Percentiles rank a stretch among this genome's conserved stretches.
Evolutionary conservation across 2,113 vertebrate genomes (phyloP).

Genomic region (Lycaon pictus): DNA sequence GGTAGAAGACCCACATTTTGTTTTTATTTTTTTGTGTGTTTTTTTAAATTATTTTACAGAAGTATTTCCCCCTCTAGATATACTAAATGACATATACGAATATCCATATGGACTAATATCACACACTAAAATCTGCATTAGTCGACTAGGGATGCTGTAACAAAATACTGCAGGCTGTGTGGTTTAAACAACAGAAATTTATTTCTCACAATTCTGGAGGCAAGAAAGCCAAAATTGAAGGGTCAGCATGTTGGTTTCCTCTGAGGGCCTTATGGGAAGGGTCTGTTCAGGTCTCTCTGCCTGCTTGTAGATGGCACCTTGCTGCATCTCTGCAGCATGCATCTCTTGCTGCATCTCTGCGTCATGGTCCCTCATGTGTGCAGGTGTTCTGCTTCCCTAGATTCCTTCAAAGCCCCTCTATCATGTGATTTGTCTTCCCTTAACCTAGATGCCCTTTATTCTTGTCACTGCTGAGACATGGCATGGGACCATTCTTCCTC

Average conservation of each 20-base stretch:
- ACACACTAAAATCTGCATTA: not conserved
- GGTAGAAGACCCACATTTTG: not conserved
- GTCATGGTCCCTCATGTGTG: accelerated
- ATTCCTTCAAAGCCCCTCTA: accelerated
- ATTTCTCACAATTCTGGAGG: not conserved
- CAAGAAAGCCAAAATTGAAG: not conserved
- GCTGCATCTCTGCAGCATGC: not conserved
- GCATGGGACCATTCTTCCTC: not conserved
- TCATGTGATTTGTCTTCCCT: not conserved
- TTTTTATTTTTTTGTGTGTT: not conserved
- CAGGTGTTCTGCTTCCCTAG: not conserved
- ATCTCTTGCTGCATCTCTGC: not conserved
- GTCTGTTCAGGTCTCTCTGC: not conserved
- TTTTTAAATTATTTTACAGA: not conserved
- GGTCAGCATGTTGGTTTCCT: not conserved
- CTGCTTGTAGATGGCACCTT: accelerated
- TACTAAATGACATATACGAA: not conserved
- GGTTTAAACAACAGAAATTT: not conserved
- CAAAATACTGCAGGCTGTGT: not conserved
- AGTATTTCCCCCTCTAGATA: not conserved
- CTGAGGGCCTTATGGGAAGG: not conserved
- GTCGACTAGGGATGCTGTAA: not conserved
- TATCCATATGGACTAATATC: not conserved
- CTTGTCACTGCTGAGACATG: accelerated
- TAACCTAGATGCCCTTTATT: not conserved